These are phyloP conservation scores for Drosophila prolongata DNA, from an alignment of 2,888 invertebrate genomes.

Conservation along the genomic window DNA sequence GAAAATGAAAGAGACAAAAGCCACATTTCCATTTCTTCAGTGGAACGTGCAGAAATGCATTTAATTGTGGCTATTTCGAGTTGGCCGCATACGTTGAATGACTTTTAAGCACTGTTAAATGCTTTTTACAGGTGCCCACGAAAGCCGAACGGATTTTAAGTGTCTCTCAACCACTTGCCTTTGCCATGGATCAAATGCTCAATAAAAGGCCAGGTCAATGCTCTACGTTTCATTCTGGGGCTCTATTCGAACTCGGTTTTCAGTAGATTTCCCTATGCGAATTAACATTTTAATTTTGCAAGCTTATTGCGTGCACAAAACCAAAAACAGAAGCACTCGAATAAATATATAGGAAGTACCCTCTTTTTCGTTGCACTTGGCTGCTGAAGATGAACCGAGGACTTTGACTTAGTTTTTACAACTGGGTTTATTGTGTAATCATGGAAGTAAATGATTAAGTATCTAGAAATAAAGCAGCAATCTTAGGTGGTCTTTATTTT, in stretches of 20 bases:
- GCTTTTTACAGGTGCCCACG: constrained; percentile 57
- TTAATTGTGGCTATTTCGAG: constrained; percentile 64
- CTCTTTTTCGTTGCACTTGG: constrained; percentile 61
- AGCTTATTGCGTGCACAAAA: constrained; percentile 33
- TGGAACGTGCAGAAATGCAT: constrained; percentile 73
- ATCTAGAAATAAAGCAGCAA: constrained; percentile 9
- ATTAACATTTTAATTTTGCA: constrained; percentile 5
- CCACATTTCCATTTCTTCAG: constrained; percentile 34
- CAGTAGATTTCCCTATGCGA: not conserved
- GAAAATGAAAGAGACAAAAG: constrained; percentile 23
- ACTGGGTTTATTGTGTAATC: constrained; percentile 42
- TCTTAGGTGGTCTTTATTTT: too few species aligned
- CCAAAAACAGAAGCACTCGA: constrained; percentile 2
- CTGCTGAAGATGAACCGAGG: constrained; percentile 55
- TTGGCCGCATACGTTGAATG: constrained; percentile 57
- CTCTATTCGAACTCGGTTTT: not conserved
- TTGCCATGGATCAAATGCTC: constrained; percentile 6
- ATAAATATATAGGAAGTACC: constrained; percentile 57
- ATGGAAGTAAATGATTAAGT: not conserved
- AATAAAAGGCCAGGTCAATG: constrained; percentile 13
- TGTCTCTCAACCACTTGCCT: constrained; percentile 21
- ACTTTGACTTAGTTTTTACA: constrained; percentile 36
- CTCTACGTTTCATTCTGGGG: constrained; percentile 11
- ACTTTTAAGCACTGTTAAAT: constrained; percentile 62
- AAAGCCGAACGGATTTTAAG: constrained; percentile 43